These are phyloP conservation scores for Perithous albicinctus DNA, from an alignment of 2,888 invertebrate genomes.

Conservation along the genomic window DNA sequence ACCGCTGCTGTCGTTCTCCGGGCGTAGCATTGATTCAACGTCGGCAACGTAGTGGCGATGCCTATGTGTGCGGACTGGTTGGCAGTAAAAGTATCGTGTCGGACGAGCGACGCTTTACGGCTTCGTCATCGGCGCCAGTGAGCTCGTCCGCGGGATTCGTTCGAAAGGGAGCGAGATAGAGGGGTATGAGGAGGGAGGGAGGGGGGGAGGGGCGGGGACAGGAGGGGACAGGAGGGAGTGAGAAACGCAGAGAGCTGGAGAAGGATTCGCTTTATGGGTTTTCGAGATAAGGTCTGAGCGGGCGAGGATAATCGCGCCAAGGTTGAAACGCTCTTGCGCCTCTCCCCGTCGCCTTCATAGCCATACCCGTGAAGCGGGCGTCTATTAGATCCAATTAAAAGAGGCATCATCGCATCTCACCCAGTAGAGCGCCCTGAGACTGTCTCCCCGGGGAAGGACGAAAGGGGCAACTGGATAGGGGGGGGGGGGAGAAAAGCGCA, in stretches of 20 bases:
- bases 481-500: conserved; percentile 19
- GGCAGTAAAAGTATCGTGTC: conserved; percentile 52
- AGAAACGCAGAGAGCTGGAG: conserved; percentile 4
- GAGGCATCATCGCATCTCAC: conserved; percentile 56
- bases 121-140: conserved; percentile 62
- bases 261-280: conserved; percentile 57
- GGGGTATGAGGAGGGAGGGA: conserved; percentile 25
- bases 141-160: conserved; percentile 58
- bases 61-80: conserved; percentile 1
- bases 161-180: conserved; percentile 35
- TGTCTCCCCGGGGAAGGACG: conserved; percentile 25
- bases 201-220: too few relatives aligned
- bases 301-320: conserved; percentile 63
- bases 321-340: conserved; percentile 54
- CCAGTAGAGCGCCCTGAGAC: conserved; percentile 27
- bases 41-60: conserved; percentile 15
- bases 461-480: neutral
- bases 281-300: conserved; percentile 60
- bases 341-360: conserved; percentile 8
- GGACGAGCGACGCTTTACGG: conserved; percentile 50
- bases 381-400: conserved; percentile 67
- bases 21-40: conserved; percentile 18
- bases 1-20: conserved; percentile 7
- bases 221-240: neutral
- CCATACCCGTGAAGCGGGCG: conserved; percentile 50